These are phyloP conservation scores for Phlogophora meticulosa DNA, from an alignment of 2,888 invertebrate genomes.

Conservation along the genomic window DNA sequence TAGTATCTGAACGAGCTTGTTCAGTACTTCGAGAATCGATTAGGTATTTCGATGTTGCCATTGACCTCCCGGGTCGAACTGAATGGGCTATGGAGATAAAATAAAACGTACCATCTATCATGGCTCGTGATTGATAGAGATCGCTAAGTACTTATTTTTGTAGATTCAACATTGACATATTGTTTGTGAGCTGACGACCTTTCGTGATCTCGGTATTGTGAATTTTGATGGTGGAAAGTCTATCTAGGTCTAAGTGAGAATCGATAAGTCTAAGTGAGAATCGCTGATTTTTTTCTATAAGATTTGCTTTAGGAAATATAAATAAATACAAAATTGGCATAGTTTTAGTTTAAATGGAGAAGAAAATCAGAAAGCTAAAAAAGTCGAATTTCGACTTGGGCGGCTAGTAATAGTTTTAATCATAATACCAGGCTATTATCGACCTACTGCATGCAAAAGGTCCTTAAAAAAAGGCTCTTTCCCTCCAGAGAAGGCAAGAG, in stretches of 20 bases:
- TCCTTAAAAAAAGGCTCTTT: no score
- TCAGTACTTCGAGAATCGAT: slow-evolving; percentile 53
- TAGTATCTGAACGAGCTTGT: slow-evolving; percentile 16
- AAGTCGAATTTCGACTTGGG: no score
- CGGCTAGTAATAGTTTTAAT: no score
- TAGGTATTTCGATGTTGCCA: slow-evolving; percentile 59
- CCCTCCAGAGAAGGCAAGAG: no score
- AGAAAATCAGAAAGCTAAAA: no score
- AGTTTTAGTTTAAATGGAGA: no score
- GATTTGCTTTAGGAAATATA: no score
- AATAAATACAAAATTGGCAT: no score
- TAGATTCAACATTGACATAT: slow-evolving; percentile 56
- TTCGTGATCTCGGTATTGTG: slow-evolving; percentile 34
- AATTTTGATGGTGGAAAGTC: slow-evolving; percentile 46
- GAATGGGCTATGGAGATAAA: slow-evolving; percentile 58
- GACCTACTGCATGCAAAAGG: no score
- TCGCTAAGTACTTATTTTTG: slow-evolving; percentile 43
- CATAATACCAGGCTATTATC: no score
- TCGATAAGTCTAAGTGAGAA: no score
- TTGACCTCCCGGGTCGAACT: slow-evolving; percentile 64
- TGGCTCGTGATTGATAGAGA: slow-evolving; percentile 64
- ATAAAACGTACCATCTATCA: slow-evolving; percentile 63
- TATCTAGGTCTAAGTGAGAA: slow-evolving; percentile 8
- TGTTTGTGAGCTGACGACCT: slow-evolving; percentile 45
- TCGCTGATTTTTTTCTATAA: no score